Conservation (phyloP, 1,140 invertebrate species). For the Leptinotarsa lineolata region DNA sequence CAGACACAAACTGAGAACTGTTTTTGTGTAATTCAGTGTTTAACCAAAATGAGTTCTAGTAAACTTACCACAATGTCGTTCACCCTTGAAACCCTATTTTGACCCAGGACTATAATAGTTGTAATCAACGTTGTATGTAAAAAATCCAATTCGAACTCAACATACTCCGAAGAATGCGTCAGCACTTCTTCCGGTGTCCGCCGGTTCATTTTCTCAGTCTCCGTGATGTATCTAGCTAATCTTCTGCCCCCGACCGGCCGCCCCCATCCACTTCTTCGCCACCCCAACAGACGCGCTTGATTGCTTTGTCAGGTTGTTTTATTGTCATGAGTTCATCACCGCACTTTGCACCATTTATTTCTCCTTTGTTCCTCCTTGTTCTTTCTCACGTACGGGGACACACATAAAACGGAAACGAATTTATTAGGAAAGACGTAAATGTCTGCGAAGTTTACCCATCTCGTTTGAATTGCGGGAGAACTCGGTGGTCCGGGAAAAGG, state of each 20-base stretch:
- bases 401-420: conserved; percentile 3
- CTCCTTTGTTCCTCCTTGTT: conserved; percentile 18
- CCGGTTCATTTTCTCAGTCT: conserved; percentile 3
- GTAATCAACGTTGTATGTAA: background rate
- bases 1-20: too few relatives aligned
- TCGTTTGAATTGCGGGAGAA: background rate
- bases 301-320: conserved; percentile 52
- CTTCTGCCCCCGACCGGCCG: conserved; percentile 34
- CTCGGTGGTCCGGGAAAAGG: background rate
- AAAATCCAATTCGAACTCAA: background rate
- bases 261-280: conserved; percentile 2
- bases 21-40: too few relatives aligned
- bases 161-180: background rate
- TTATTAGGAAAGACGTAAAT: background rate
- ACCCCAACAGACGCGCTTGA: conserved; percentile 44
- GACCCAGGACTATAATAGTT: too few relatives aligned
- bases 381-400: conserved; percentile 1
- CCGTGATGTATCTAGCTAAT: conserved; percentile 53
- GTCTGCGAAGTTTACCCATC: background rate
- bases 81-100: too few relatives aligned
- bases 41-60: too few relatives aligned
- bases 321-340: conserved; percentile 46
- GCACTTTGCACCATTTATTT: conserved; percentile 42
- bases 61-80: too few relatives aligned
- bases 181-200: background rate